phyloP scores from a whole-genome alignment of 2,797 vertebrate species.

The Scomberomorus guttatus region DNA sequence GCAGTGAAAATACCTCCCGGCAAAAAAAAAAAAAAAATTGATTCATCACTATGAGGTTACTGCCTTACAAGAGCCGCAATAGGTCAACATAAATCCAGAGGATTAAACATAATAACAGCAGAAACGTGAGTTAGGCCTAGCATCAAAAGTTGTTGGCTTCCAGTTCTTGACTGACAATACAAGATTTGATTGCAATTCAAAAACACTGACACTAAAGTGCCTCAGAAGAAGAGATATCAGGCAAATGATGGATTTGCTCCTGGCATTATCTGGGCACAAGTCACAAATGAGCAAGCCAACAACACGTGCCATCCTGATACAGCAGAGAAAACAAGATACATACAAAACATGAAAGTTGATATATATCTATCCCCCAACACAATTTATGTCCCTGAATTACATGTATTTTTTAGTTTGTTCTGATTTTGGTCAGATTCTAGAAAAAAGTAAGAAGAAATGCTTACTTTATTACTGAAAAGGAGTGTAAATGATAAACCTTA shows the following conservation, averaged over 20 bases:
- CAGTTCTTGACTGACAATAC: constrained; percentile 24
- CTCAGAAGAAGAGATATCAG: constrained; percentile 31
- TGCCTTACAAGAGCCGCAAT: constrained; percentile 48
- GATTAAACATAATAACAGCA: constrained; percentile 66
- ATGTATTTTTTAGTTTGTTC: not conserved
- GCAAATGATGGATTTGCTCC: constrained; percentile 38
- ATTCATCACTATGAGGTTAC: constrained; percentile 62
- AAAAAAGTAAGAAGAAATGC: not conserved
- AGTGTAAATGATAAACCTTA: no score
- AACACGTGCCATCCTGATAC: constrained; percentile 5
- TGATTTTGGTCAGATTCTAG: not conserved
- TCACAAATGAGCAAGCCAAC: constrained; percentile 11
- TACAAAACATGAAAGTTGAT: not conserved
- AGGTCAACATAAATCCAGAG: constrained; percentile 65
- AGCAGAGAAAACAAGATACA: constrained; percentile 3
- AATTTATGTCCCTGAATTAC: constrained; percentile 8
- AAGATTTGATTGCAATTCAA: constrained; percentile 30
- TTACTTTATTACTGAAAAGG: no score
- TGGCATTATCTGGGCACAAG: constrained; percentile 22
- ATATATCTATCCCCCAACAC: not conserved
- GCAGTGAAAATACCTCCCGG: constrained; percentile 73
- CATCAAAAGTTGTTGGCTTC: constrained; percentile 47
- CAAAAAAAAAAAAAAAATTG: constrained; percentile 39
- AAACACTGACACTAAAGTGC: constrained; percentile 27
- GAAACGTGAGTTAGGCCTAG: constrained; percentile 46